Base-by-base conservation (phyloP, 2,797 vertebrate genomes). In the Tragopan temminckii region DNA sequence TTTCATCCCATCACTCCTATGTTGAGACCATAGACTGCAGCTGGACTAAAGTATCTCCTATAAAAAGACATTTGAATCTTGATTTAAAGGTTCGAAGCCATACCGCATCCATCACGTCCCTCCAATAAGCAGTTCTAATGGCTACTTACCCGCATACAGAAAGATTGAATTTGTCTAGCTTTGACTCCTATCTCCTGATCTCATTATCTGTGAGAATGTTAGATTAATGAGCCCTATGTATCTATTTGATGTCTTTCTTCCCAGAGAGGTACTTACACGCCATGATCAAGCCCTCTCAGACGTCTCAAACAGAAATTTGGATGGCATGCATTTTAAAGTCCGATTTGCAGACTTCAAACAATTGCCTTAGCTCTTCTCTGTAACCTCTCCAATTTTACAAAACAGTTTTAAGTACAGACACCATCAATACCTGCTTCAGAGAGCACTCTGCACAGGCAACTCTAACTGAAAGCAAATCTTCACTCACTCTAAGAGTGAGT, bases 181-280 rank as follows among this genome's bases (percentile, higher is more conserved):
- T 91, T 77, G 85, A 38, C 78, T 93, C 67, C 80, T 59, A 74
- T 68, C 85, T 93, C 88, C 85, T 70, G 63, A 96, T 94, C 70
- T 94, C 6, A 2, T 81, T 59, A 86, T 20, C 29, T 13, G 67
- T 6, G 16, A 67, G 83, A 78, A 79, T 1, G 16, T 66, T 5
- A 53, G 80, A 95, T 94, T 91, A 91, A 88, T 3, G 4, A 95
- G 80, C n/a, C 53, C 52, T 52, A 17, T 45, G 61, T 67, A 68
- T 89, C 58, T 62, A 10, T 64, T 87, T 89, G 64, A 92, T 77
- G 38, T 78, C 42, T 80, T 80, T 89, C 64, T 68, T 96, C 61
- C 71, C 46, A 21, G 64, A 68, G 75, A 82, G 61, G 57, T 68
- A 80, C 68, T 93, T 77, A 61, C 12, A 79, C 14, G 50, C 45